Evolutionary conservation across 1,140 invertebrate species (phyloP), one percentile per base, ranked within the genome.

Genomic region (Mycetomoellerius zeteki): DNA sequence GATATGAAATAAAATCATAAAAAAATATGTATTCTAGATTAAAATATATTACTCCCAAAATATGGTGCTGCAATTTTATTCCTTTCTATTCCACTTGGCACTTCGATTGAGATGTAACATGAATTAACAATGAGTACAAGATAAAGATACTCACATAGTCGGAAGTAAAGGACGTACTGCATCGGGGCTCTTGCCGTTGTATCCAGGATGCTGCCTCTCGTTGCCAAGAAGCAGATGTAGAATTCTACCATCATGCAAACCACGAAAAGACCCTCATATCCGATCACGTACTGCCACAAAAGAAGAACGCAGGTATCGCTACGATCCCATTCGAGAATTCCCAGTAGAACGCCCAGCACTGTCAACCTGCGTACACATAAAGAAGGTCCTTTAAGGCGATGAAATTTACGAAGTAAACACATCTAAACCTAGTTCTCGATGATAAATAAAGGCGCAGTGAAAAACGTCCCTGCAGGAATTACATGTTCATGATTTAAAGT

Each of bases 161-260:
- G 96, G 80, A 97, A 93, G 95, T 99, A 99, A 73, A 99, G 96
- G 24, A 98, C 96, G 93, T 98, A 97, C 94, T 98, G 97, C 96
- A 98, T 98, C 81, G 97, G 96, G 60, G 96, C 96, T 67, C 98
- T 95, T 1, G 97, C 97, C 37, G 96, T 95, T 1, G 97, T 97
- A 91, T 98, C 97, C 75, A 99, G 95, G 90, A 99, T 99, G 88
- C 97, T 97, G 75, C 98, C 98, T 84, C 97, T 96, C 94, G 98
- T 96, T 71, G 98, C 97, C 71, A 98, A 96, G 86, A 97, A 96
- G 86, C 97, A 97, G 85, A 99, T 97, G 84, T 96, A 96, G 64
- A 97, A 95, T 94, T 99, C 98, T 64, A 98, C 95, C 47, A 97
- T 91, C 92, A 98, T 96, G 65, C 97, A 97, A 73, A 96, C 96